These are phyloP conservation scores for Tanytarsus gracilentus DNA, from an alignment of 2,888 invertebrate genomes.

Conservation along the genomic window DNA sequence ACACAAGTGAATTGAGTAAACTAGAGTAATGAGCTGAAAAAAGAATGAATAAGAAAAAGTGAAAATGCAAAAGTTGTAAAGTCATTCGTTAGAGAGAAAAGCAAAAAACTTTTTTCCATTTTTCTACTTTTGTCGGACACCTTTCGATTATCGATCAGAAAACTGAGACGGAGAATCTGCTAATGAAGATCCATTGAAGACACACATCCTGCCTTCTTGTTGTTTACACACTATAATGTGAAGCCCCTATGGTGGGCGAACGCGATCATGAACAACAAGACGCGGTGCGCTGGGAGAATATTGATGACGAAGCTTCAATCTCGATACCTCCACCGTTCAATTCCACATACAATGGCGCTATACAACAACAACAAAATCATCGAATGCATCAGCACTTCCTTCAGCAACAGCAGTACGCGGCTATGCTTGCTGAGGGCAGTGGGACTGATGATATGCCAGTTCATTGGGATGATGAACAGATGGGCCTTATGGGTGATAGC, in stretches of 20 bases:
- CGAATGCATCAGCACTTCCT: slow-evolving; percentile 32
- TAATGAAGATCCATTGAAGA: background rate
- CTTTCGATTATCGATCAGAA: no score
- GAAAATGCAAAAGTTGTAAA: no score
- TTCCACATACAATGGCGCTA: slow-evolving; percentile 40
- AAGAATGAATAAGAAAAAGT: no score
- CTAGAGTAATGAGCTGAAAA: no score
- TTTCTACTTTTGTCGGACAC: no score
- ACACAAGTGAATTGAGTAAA: no score
- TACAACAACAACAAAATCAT: slow-evolving; percentile 37
- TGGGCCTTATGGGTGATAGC: slow-evolving; percentile 38
- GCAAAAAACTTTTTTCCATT: no score
- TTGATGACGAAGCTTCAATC: slow-evolving; percentile 39
- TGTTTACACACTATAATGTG: background rate
- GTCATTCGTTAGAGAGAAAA: no score
- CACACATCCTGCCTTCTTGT: background rate
- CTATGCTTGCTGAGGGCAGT: background rate
- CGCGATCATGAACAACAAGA: slow-evolving; percentile 47
- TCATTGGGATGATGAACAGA: slow-evolving; percentile 25
- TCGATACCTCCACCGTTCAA: slow-evolving; percentile 44
- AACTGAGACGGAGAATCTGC: background rate
- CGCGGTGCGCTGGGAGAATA: slow-evolving; percentile 47
- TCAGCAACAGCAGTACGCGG: slow-evolving; percentile 38
- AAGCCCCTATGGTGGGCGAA: slow-evolving; percentile 45
- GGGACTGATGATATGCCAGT: background rate